phyloP scores from a whole-genome alignment of 1,140 invertebrate species.

The Goniozus legneri region DNA sequence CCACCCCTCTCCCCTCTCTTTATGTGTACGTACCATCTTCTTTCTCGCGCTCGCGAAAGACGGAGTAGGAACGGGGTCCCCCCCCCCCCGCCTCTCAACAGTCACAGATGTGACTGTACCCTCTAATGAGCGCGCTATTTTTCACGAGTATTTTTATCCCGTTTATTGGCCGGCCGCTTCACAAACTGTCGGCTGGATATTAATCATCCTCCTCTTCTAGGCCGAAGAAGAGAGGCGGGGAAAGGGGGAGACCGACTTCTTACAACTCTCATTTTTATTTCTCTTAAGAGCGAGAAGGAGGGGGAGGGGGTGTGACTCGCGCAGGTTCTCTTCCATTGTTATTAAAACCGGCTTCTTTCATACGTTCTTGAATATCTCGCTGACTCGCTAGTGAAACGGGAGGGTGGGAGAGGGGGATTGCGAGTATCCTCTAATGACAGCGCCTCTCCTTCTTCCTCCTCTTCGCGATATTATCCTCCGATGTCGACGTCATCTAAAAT shows the following conservation, averaged over 20 bases:
- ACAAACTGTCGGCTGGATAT: constrained; percentile 55
- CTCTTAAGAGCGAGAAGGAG: constrained; percentile 23
- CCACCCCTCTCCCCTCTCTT: constrained; percentile 2
- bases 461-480: no score
- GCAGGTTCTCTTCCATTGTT: constrained; percentile 33
- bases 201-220: constrained; percentile 52
- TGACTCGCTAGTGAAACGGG: no score
- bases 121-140: constrained; percentile 57
- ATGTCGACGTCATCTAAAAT: no score
- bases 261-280: no score
- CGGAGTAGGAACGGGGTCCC: no score
- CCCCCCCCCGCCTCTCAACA: constrained; percentile 23
- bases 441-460: no score
- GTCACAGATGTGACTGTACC: constrained; percentile 54
- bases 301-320: not conserved
- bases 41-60: no score
- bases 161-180: constrained; percentile 56
- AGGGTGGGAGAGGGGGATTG: no score
- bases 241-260: constrained; percentile 5
- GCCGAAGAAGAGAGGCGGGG: constrained; percentile 30
- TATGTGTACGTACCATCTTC: not conserved
- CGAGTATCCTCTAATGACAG: no score
- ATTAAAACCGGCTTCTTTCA: constrained; percentile 33
- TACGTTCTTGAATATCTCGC: no score
- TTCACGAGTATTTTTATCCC: constrained; percentile 57